Evolutionary conservation across 2,797 vertebrate species (phyloP).

Genomic region (Smutsia temminckii): DNA sequence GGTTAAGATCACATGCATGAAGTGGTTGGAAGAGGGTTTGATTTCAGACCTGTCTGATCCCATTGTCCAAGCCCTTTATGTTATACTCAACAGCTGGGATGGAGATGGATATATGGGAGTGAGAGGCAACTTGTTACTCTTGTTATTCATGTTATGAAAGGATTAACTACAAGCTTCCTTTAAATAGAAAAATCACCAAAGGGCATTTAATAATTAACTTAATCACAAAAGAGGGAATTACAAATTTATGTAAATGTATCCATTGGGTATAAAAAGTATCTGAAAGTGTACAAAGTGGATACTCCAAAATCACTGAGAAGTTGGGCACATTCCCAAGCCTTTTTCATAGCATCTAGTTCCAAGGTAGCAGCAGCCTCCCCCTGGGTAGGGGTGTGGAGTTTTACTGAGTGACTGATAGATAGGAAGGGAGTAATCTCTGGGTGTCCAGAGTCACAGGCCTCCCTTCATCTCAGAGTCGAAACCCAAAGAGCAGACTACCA

Average conservation of each 20-base stretch:
- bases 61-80: neutral
- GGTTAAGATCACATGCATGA: neutral
- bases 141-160: conserved; percentile 47
- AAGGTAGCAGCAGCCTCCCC: neutral
- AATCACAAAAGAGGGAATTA: conserved; percentile 45
- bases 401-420: neutral
- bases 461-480: conserved; percentile 5
- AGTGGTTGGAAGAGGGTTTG: neutral
- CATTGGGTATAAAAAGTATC: neutral
- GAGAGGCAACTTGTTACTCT: conserved; percentile 30
- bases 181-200: conserved; percentile 47
- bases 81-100: neutral
- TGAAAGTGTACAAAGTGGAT: neutral
- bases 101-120: neutral
- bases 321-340: neutral
- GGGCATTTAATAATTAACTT: conserved; percentile 55
- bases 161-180: conserved; percentile 56
- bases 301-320: neutral
- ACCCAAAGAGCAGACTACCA: neutral
- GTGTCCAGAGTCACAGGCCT: neutral
- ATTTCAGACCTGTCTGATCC: neutral
- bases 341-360: neutral
- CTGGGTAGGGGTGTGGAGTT: neutral
- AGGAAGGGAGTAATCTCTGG: neutral
- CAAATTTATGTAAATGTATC: conserved; percentile 36